These are phyloP conservation scores for Melipona quadrifasciata DNA, from an alignment of 1,140 invertebrate species.

Conservation along the genomic window DNA sequence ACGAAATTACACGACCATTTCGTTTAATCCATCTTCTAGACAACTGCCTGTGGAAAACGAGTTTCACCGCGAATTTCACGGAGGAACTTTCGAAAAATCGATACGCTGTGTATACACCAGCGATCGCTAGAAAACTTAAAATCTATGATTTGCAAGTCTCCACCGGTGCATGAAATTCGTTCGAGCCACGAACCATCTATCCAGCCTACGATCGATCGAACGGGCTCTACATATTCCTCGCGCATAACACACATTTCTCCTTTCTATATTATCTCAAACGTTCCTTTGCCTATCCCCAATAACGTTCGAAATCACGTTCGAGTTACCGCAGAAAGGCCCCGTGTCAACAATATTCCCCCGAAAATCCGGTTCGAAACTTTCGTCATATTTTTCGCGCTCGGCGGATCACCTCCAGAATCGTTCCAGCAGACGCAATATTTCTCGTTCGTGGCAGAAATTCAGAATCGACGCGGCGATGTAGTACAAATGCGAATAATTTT, in stretches of 20 bases:
- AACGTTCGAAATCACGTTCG: slow-evolving; percentile 2
- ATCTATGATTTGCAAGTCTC: slow-evolving; percentile 9
- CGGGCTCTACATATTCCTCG: not conserved
- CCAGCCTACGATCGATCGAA: not conserved
- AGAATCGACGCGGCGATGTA: not conserved
- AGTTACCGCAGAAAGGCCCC: not conserved
- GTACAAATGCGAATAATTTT: not conserved
- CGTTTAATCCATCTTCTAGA: not conserved
- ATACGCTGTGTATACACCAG: not conserved
- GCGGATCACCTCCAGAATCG: not conserved
- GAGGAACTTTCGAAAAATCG: not conserved
- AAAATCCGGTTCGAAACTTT: not conserved
- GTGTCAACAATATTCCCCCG: not conserved
- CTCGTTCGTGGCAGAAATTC: not conserved
- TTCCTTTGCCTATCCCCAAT: not conserved
- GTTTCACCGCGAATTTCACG: not conserved
- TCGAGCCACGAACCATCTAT: not conserved
- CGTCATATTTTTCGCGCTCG: not conserved
- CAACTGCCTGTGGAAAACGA: not conserved
- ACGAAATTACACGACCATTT: not conserved
- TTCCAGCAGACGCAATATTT: not conserved
- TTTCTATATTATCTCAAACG: slow-evolving; percentile 1
- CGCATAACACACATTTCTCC: not conserved
- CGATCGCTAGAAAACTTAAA: not conserved
- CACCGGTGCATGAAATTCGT: not conserved